Base-by-base conservation (phyloP, 2,113 vertebrate species). In the Aepyceros melampus region DNA sequence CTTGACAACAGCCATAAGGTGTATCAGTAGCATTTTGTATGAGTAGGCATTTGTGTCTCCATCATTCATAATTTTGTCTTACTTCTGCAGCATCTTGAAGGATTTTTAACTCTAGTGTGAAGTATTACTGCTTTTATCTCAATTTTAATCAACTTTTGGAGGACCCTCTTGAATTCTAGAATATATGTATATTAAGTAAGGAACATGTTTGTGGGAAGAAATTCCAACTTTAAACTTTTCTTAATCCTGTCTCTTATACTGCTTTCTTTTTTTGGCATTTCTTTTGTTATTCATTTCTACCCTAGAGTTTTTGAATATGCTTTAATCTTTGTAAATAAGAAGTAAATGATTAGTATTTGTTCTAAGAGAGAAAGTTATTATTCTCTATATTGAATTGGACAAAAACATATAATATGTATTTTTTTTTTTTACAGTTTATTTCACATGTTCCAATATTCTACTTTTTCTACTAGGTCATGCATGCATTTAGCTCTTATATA, bases 381-480 rank as follows among this genome's bases (percentile, higher is more conserved):
- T 96, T 43, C 17, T 95, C 49, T 83, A 81, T 60, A 85, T 56
- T 79, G 62, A 13, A 29, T 74, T 97, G 74, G 85, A 60, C 31
- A 95, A 92, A 92, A 53, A 88, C 93, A 67, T 95, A 36, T 78
- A 90, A 97, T 45, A 40, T 82, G 25, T 71, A 29, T 71, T 21
- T 21, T 21, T 78, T 76, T 91, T 6, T 7, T 97, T 95, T 47
- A 62, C 45, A 71, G 12, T 91, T 97, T 94, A 62, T 95, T 91
- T 16, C 23, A 14, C 53, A 51, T 96, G 51, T 58, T 97, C 7
- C 0, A 87, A 31, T 95, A 23, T 98, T 95, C 96, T 95, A 5
- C 2, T 92, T 96, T 97, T 89, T 83, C 25, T 76, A 71, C 79
- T 98, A 97, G 97, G 53, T 98, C 89, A 97, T 98, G 27, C 89